These are phyloP conservation scores for Cherax quadricarinatus DNA, from an alignment of 1,140 invertebrate genomes.

Conservation along the genomic window DNA sequence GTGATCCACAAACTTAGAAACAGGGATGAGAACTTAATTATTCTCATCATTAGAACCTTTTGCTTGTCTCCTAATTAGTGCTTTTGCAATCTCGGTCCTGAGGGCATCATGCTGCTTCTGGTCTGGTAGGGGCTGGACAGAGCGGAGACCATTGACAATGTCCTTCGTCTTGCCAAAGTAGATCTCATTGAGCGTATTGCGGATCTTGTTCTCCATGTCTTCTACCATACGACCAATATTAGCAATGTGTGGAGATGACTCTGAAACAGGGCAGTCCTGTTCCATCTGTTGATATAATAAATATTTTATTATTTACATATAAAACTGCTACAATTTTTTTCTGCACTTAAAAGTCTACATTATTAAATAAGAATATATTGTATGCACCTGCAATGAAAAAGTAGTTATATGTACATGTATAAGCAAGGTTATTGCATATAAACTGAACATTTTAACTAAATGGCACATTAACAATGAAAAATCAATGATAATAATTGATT, in stretches of 20 bases:
- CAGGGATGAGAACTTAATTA: conserved; percentile 45
- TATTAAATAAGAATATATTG: too few relatives aligned
- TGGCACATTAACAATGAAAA: too few relatives aligned
- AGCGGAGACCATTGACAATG: conserved; percentile 97
- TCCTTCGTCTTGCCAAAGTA: conserved; percentile 99
- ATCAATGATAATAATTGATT: too few relatives aligned
- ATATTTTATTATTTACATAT: not conserved
- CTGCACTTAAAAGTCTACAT: too few relatives aligned
- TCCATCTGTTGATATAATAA: conserved; percentile 84
- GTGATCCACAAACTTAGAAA: conserved; percentile 39
- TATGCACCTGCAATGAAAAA: too few relatives aligned
- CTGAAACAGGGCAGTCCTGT: conserved; percentile 91
- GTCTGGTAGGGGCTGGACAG: conserved; percentile 89
- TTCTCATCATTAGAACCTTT: conserved; percentile 50
- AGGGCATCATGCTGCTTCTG: conserved; percentile 89
- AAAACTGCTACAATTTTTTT: too few relatives aligned
- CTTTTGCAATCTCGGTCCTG: conserved; percentile 87
- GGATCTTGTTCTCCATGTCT: conserved; percentile 99
- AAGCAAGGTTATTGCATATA: too few relatives aligned
- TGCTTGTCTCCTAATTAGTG: conserved; percentile 72
- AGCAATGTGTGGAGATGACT: conserved; percentile 96
- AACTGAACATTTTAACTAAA: too few relatives aligned
- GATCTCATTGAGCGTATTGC: conserved; percentile 98
- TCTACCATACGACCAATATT: conserved; percentile 98
- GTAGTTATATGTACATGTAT: too few relatives aligned